Base-by-base conservation (phyloP, 37 sponge, comb jelly and placozoan genomes). In the Spongilla lacustris region DNA sequence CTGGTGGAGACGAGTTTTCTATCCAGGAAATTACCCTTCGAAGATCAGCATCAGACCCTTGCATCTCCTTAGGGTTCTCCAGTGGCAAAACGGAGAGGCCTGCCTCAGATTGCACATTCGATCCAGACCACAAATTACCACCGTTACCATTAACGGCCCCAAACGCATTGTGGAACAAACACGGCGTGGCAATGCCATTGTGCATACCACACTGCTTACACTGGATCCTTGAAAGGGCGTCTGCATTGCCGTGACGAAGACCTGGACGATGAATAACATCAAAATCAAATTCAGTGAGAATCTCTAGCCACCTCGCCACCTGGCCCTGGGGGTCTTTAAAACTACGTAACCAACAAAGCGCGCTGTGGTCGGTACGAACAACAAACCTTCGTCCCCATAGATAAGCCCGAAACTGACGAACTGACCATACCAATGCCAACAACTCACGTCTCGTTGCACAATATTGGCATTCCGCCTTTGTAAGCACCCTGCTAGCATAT, bases 261-360 rank as follows among this genome's bases (percentile, higher is more conserved):
- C 81, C 81, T 32, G 58, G 81, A n/a, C 81, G 81, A 31, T 81
- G 81, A 22, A 69, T 69, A 31, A 84, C 48, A 17, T 21, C 67
- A 50, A 84, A 84, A 27, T 84, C 14, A 24, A 75, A 74, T 50
- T 84, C 76, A 32, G 41, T 37, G 17, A 84, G 74, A 22, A 30
- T 58, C 68, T 84, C 76, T n/a, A 75, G 22, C 84, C 84, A 84
- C 19, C 84, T 50, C 10, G 84, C 84, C 29, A 84, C 19, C 28
- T 84, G 84, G 14, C 83, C 83, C 38, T 71, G 31, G n/a, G 83
- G 83, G 25, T 83, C 83, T 29, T 72, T 71, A 29, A 70, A 84
- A 26, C 49, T 75, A 31, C 35, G 84, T 76, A 84, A 29, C 84
- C 84, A 84, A 24, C 31, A 28, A 11, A 84, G 37, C 10, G 76